A percentile compares a stretch with the other conserved stretches of the same genome.
Conservation (phyloP, 2,797 vertebrate genomes). For the Channallabes apus region DNA sequence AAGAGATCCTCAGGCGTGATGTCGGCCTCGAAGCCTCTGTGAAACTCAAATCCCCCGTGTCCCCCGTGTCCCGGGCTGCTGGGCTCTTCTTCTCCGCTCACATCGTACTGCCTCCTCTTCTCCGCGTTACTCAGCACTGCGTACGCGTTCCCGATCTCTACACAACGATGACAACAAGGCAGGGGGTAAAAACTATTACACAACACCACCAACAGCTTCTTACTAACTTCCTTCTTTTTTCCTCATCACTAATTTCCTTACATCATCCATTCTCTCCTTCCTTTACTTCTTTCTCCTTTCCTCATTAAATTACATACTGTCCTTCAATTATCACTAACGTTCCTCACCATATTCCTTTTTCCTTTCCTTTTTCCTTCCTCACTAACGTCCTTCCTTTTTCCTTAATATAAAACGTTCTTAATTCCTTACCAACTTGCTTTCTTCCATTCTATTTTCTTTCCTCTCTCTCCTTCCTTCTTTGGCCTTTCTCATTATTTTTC, state of each 20-base stretch:
- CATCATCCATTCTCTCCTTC: too few species aligned
- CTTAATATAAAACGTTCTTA: neutral
- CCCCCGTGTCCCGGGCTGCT: conserved; percentile 78
- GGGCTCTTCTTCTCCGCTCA: conserved; percentile 87
- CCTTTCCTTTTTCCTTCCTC: too few species aligned
- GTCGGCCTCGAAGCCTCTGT: conserved; percentile 92
- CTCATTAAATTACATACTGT: too few species aligned
- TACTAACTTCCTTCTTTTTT: neutral
- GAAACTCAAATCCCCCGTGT: conserved; percentile 90
- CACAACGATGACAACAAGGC: neutral
- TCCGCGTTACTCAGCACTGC: conserved; percentile 93
- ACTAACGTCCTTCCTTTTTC: too few species aligned
- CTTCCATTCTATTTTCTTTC: neutral
- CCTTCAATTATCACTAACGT: too few species aligned
- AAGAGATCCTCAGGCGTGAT: conserved; percentile 98
- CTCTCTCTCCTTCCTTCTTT: neutral
- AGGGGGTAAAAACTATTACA: neutral
- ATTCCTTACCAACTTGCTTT: neutral
- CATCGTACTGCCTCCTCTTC: conserved; percentile 92
- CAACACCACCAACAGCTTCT: neutral
- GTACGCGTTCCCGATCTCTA: conserved; percentile 96
- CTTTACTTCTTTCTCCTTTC: too few species aligned
- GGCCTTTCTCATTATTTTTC: neutral
- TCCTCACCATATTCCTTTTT: too few species aligned
- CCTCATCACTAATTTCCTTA: too few species aligned